Evolutionary conservation across 2,888 invertebrate genomes (phyloP), one percentile per base, ranked within the genome.

Genomic region (Metacarcinus magister): DNA sequence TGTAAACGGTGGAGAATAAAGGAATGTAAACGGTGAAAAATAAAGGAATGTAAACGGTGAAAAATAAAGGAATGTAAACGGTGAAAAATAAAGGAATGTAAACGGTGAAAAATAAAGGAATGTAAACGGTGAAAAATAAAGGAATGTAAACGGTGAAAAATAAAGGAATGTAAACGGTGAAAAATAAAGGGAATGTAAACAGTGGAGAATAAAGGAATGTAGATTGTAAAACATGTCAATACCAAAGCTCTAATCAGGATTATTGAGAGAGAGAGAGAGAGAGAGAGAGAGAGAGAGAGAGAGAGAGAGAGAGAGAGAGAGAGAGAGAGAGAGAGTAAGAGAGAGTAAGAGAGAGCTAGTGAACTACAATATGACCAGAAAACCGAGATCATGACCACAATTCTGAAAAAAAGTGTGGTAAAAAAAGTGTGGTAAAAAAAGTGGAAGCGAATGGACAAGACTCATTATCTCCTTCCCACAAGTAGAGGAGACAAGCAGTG

Each of bases 251-350:
- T n/a, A n/a, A n/a, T n/a, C 4, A 67, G 10, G 16, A 67, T 19
- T 23, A 23, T 5, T 3, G 23, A 67, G 67, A 67, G 67, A 67
- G 67, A 67, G 67, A 67, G 54, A 67, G 67, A 67, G 67, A 67
- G 67, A 67, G 67, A 67, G 67, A 67, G 67, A 67, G 67, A 67
- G 67, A 67, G 67, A 67, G 67, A 67, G 67, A 67, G 67, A 67
- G 67, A 67, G 67, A 67, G 67, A 67, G 67, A 67, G 67, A 67
- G 67, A 67, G 67, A 67, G 67, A 67, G 67, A 67, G 67, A 67
- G 67, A 67, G 67, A 67, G 60, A 60, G 60, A 60, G 60, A 60
- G 60, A 60, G 60, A 60, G 60, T 13, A 16, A 60, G 60, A 60
- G 60, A 60, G 60, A 16, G 16, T 7, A 60, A 16, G 16, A 16